Evolutionary conservation across 1,140 invertebrate species (phyloP), one percentile per base, ranked within the genome.

Genomic region (Rhopalosiphum maidis): DNA sequence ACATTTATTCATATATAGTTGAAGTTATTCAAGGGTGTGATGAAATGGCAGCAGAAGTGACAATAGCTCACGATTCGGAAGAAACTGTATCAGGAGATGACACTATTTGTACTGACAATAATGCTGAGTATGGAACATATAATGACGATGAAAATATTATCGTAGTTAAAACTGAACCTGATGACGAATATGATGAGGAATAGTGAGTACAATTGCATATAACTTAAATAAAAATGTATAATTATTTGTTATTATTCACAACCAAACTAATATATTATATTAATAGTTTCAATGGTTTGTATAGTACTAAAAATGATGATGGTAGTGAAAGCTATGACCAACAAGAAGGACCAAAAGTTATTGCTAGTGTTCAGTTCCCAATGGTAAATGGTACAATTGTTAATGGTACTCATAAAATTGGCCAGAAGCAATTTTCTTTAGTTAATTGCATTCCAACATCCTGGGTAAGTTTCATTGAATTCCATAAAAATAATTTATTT

Each of bases 1-100:
- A 83, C 68, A 48, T 51, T 92, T 92, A 82, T 82, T 92, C 22
- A 25, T 55, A 55, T 86, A 55, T 85, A 86, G 91, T 93, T 86
- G 91, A 93, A 93, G 82, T 93, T 85, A 93, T 93, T 86, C 91
- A 93, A 93, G 82, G 91, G 48, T 93, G 91, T 85, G 91, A 93
- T 93, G 91, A 93, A 93, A 93, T 93, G 91, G 91, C 91, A 43
- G 91, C 91, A 8, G 91, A 93, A 43, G 91, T 93, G 23, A 93
- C 82, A 85, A 93, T 93, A 86, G 91, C 91, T 86, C 82, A 93
- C 11, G 91, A 93, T 55, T 86, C 91, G 3, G 91, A 93, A 85
- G 91, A 93, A 55, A 93, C 91, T 15, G 91, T 93, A 41, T 93
- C 82, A 9, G 91, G 91, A 54, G 91, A 93, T 86, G 82, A 93